Base-by-base conservation (phyloP, 2,888 invertebrate species). In the Fissipunctia ypsillon region DNA sequence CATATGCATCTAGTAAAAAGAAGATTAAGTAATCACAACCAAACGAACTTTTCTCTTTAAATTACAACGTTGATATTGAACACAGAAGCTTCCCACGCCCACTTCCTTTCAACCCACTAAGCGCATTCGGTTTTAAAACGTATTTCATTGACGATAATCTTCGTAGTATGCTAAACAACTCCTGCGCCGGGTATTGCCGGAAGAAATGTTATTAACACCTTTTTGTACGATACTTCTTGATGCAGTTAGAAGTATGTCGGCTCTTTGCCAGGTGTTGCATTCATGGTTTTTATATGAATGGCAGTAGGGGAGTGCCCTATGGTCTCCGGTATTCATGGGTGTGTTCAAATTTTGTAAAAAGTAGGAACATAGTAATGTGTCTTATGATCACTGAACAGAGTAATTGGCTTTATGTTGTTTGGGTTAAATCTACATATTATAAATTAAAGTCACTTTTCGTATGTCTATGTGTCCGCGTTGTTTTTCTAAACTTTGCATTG, bases 101-200 rank as follows among this genome's bases (percentile, higher is more conserved):
- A 7, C 4, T 41, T 50, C 9, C 38, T 60, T 54, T 59, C n/a
- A 63, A 35, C 22, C 31, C 66, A 31, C 63, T 54, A 59, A n/a
- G 60, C 43, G 19, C 9, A 41, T 66, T 52, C 28, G 69, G 54
- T 73, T 69, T 61, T 41, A 54, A 74, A 59, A 60, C 22, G n/a
- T 54, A 69, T 63, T 63, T 80, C 65, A 60, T 71, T 54, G 38
- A 79, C 63, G 80, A 79, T 54, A 63, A 80, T 59, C 57, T 54
- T 63, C 38, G 12, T 10, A 35, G 9, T 64, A 48, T 48, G 22
- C 22, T 52, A n/a, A 50, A 69, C 50, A 73, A 50, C 10, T 61
- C 16, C 28, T 38, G 31, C 56, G 10, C 4, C 14, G 25, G 52
- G 80, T 69, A 74, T 65, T 73, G 50, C 60, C 73, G 45, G 35